phyloP scores from a whole-genome alignment of 2,888 invertebrate species.

The Drosophila pseudotalamancana region DNA sequence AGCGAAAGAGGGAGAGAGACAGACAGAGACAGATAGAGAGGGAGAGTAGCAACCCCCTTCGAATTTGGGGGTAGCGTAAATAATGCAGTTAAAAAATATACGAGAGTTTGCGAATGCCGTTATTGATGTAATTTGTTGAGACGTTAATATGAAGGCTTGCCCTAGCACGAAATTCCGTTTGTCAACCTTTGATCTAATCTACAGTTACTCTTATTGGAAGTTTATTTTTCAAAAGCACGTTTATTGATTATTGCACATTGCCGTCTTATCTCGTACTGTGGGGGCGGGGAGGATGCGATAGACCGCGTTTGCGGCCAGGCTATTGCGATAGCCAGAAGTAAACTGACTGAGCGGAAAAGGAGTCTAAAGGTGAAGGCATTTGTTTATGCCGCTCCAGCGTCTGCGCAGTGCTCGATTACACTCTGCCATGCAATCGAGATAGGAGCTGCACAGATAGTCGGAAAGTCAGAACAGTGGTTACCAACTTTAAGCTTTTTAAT shows the following conservation, averaged over 20 bases:
- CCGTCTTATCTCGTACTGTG: conserved; percentile 54
- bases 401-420: conserved; percentile 44
- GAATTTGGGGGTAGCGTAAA: conserved; percentile 41
- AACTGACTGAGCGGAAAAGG: conserved; percentile 52
- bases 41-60: conserved; percentile 62
- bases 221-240: conserved; percentile 48
- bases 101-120: conserved; percentile 4
- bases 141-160: not conserved
- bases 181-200: conserved; percentile 61
- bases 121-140: not conserved
- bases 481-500: conserved; percentile 8
- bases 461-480: conserved; percentile 7
- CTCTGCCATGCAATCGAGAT: conserved; percentile 5
- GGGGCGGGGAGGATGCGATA: conserved; percentile 1
- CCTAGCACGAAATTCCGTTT: conserved; percentile 53
- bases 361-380: conserved; percentile 63
- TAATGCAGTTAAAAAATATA: conserved; percentile 53
- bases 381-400: conserved; percentile 69
- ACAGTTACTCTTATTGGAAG: conserved; percentile 38
- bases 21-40: too few relatives aligned
- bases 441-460: not conserved
- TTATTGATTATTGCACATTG: conserved; percentile 71
- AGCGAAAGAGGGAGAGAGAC: too few relatives aligned
- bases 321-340: conserved; percentile 60
- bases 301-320: conserved; percentile 57